Evolutionary conservation across 2,797 vertebrate species (phyloP).

Genomic region (Acrocephalus scirpaceus): DNA sequence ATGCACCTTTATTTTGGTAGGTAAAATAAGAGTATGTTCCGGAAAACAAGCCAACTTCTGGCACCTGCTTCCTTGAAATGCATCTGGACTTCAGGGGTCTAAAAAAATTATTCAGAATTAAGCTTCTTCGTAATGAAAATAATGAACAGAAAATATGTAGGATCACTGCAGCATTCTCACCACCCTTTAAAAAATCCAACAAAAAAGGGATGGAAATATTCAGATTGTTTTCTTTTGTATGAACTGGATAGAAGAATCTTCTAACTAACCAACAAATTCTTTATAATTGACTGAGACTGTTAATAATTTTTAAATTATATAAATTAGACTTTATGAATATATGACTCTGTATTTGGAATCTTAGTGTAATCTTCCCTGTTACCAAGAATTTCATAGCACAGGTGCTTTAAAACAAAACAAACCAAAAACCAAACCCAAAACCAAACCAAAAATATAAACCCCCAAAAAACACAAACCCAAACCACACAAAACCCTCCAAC

Average conservation of each 20-base stretch:
- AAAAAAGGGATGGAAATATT: background rate
- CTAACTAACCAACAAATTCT: constrained; percentile 20
- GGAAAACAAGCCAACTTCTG: background rate
- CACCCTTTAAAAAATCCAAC: background rate
- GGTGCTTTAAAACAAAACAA: background rate
- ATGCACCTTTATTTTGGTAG: background rate
- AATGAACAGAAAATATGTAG: background rate
- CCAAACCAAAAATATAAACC: too few species aligned
- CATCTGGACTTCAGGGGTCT: background rate
- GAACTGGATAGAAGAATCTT: background rate
- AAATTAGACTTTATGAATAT: background rate
- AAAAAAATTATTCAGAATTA: background rate
- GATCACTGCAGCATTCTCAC: background rate
- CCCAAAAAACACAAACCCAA: background rate
- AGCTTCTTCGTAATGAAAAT: background rate
- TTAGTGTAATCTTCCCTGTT: background rate
- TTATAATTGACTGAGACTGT: constrained; percentile 27
- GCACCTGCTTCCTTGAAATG: background rate
- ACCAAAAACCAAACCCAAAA: background rate
- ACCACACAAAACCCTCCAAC: background rate
- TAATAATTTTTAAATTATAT: background rate
- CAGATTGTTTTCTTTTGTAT: background rate
- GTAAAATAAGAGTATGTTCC: background rate
- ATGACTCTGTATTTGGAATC: background rate
- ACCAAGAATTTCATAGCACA: background rate